Base-by-base conservation (phyloP, 2,888 invertebrate species). In the Eledone cirrhosa region DNA sequence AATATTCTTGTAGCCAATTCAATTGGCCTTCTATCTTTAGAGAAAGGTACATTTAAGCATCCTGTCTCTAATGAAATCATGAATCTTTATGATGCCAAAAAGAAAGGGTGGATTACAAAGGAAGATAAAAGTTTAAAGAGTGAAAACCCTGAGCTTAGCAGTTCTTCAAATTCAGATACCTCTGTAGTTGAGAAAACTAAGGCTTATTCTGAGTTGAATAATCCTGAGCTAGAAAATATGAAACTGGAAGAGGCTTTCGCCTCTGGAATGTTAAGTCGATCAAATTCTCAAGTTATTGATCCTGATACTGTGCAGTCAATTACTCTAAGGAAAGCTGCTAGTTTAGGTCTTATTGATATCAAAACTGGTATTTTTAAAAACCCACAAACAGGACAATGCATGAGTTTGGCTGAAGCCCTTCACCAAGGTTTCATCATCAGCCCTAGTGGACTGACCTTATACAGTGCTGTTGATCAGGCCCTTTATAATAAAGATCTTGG, bases 1-100 rank as follows among this genome's bases (percentile, higher is more conserved):
- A 82, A 87, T n/a, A 94, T 95, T 0, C 92, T 92, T 80, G 95
- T 95, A 88, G 96, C 96, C 0, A 90, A 94, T 2, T 93, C 94
- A 83, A 94, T 94, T 88, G 95, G 95, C 41, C 92, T 97, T 76
- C 93, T 97, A 79, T 95, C 97, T 89, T 91, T 93, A 82, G 93
- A 93, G 83, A 96, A 96, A 0, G 95, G 94, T 27, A 82, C 80
- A 29, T 78, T 82, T n/a, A 79, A 77, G 27, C 78, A 82, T 41
- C 82, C 82, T 19, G 65, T 76, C 16, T 76, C 80, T n/a, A 67
- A 78, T 53, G 27, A 33, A 22, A 24, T 72, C 5, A 92, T 94
- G 89, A 92, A 93, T 2, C 48, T 85, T 48, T 75, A 94, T 78
- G 94, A 96, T 91, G 97, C 97, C 0, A 92, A 97, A 53, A 93